Percentiles rank a stretch among this genome's conserved stretches.
Conservation (phyloP, 2,888 invertebrate genomes). For the Cheilosia urbana region DNA sequence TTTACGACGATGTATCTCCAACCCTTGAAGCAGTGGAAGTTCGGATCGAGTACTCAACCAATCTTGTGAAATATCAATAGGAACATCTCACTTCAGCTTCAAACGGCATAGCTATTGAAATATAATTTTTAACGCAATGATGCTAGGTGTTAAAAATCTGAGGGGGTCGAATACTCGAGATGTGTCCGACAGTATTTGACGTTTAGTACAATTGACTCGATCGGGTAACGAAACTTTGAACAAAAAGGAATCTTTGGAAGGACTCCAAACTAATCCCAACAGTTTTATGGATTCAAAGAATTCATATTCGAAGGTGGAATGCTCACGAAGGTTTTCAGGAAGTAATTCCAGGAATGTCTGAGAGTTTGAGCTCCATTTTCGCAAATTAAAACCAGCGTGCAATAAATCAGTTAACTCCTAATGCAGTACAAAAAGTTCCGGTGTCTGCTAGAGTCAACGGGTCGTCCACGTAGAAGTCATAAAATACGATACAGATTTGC, state of each 20-base stretch:
- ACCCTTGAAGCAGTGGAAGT: too few species aligned
- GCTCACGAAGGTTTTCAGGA: not conserved
- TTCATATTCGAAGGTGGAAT: not conserved
- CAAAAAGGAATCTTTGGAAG: not conserved
- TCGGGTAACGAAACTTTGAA: not conserved
- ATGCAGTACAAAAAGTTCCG: not conserved
- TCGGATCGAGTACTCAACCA: too few species aligned
- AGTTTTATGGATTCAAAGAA: not conserved
- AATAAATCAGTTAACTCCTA: not conserved
- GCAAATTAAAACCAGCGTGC: not conserved
- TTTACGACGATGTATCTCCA: too few species aligned
- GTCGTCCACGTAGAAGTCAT: not conserved
- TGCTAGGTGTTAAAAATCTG: not conserved
- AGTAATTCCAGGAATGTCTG: not conserved
- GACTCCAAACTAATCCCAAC: not conserved
- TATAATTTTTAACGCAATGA: not conserved
- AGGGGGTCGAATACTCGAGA: not conserved
- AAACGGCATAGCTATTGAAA: not conserved
- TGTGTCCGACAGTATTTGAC: not conserved
- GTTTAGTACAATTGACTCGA: not conserved
- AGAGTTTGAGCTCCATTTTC: not conserved
- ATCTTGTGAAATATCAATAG: too few species aligned
- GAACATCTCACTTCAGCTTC: too few species aligned
- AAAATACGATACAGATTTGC: slow-evolving; percentile 11
- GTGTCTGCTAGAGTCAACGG: not conserved